Base-by-base conservation (phyloP, 2,888 invertebrate species). In the Tetranychus piercei region DNA sequence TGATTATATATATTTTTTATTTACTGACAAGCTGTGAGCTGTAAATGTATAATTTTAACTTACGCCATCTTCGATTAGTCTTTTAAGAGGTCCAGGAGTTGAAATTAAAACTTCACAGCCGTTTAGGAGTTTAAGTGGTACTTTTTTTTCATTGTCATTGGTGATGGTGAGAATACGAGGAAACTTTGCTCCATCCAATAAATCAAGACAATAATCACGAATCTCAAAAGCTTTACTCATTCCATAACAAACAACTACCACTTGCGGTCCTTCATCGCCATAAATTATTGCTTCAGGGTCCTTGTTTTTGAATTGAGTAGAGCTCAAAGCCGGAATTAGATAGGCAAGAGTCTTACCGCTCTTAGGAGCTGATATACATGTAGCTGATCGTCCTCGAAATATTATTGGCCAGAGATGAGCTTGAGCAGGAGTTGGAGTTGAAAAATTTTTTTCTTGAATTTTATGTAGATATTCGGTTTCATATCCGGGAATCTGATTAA, bases 51-150 rank as follows among this genome's bases (percentile, higher is more conserved):
- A 4, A 6, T n/a, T 34, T 18, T 20, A 34, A 23, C 7, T 20
- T 74, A 23, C 71, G 5, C 66, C 18, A n/a, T 71, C 20, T 22
- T 72, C 66, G n/a, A 74, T 74, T 2, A 44, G 34, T 11, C 66
- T 45, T n/a, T 69, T 22, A 15, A 74, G 66, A 20, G 74, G 74
- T 45, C 20, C 64, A 15, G 74, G 74, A 66, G 74, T 74, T 1
- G 74, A n/a, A n/a, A 74, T 43, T 8, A 74, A 67, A n/a, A 74
- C 22, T 22, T 74, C 74, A 65, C 72, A 72, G 20, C 74, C 74
- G 34, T 74, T 74, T 1, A 66, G 23, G 20, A 74, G 22, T 15
- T 67, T 9, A 20, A 66, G 18, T n/a, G 23, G 8, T 23, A n/a
- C 65, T 72, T 20, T 65, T 15, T 34, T 67, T 18, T 72, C 74